Evolutionary conservation across 2,113 vertebrate species (phyloP).

Genomic region (Mobula birostris): DNA sequence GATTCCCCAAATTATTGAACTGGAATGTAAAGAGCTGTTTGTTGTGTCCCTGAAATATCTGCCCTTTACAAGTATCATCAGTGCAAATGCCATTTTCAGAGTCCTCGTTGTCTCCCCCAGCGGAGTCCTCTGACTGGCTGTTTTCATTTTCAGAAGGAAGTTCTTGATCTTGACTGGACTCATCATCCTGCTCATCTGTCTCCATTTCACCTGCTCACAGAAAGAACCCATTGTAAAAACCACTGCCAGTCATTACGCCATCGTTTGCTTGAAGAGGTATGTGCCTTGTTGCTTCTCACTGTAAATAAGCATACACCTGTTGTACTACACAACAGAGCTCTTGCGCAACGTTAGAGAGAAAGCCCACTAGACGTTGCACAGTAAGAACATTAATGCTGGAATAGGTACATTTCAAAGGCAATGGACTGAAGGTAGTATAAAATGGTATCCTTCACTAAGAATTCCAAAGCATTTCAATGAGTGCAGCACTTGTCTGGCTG

Average conservation of each 20-base stretch:
- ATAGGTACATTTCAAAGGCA: not conserved
- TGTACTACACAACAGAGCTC: not conserved
- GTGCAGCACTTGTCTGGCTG: not conserved
- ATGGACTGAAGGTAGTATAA: not conserved
- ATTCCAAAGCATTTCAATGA: not conserved
- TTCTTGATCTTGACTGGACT: constrained; percentile 96
- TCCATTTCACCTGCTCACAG: constrained; percentile 83
- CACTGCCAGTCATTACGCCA: not conserved
- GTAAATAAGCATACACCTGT: not conserved
- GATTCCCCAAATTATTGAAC: constrained; percentile 94
- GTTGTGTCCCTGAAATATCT: constrained; percentile 66
- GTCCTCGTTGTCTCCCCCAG: constrained; percentile 82
- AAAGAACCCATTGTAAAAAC: not conserved
- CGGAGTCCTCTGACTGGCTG: constrained; percentile 94
- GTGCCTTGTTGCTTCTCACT: not conserved
- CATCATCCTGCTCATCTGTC: constrained; percentile 93
- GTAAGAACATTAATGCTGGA: not conserved
- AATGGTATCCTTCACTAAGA: not conserved
- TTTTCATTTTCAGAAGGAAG: constrained; percentile 95
- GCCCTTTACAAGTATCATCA: constrained; percentile 74
- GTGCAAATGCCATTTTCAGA: constrained; percentile 85
- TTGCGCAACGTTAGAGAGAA: not conserved
- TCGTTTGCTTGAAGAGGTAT: not conserved
- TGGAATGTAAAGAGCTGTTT: constrained; percentile 96
- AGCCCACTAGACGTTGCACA: not conserved